phyloP scores from a whole-genome alignment of 2,113 vertebrate genomes.

The Sialia sialis region DNA sequence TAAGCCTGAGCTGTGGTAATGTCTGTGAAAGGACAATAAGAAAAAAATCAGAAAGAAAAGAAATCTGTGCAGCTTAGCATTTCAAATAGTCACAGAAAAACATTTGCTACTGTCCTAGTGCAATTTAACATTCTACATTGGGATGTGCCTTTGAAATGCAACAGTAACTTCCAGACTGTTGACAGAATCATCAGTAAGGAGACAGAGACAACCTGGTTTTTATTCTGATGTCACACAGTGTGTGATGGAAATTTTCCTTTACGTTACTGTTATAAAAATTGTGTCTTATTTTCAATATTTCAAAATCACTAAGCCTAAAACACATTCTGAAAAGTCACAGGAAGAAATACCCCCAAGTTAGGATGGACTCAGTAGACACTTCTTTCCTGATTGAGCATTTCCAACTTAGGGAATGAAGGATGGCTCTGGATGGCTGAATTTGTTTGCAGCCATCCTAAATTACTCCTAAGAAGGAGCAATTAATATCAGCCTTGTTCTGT shows the following conservation, averaged over 20 bases:
- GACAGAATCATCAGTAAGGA: background rate
- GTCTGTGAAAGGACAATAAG: constrained; percentile 41
- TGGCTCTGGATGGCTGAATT: background rate
- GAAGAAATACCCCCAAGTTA: rapidly evolving
- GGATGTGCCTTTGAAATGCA: constrained; percentile 15
- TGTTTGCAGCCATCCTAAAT: background rate
- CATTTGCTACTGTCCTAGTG: background rate
- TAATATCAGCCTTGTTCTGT: background rate
- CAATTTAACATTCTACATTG: background rate
- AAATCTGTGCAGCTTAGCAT: background rate
- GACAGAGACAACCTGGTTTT: background rate
- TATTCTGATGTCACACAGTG: background rate
- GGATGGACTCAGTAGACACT: background rate
- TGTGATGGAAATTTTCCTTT: background rate
- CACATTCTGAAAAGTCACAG: background rate
- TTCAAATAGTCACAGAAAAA: constrained; percentile 20
- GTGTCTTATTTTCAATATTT: background rate
- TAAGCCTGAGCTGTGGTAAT: background rate
- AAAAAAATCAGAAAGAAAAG: constrained; percentile 32
- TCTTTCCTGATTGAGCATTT: background rate
- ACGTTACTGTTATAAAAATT: background rate
- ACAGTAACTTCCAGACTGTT: background rate
- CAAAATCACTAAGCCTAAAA: background rate
- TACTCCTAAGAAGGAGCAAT: background rate
- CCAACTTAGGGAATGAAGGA: background rate